Base-by-base conservation (phyloP, 2,113 vertebrate genomes). In the Oncorhynchus nerka region DNA sequence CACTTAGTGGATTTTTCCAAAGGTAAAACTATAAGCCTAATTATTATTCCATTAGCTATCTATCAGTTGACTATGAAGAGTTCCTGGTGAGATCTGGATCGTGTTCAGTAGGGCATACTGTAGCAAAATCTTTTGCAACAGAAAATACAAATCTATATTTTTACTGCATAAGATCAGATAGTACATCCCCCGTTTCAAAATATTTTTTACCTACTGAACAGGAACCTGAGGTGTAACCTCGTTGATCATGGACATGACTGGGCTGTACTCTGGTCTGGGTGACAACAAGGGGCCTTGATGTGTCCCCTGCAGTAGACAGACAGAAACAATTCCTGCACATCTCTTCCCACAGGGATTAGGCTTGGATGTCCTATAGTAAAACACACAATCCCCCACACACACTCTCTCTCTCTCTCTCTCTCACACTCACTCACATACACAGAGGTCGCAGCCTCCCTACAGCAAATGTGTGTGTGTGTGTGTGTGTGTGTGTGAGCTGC, bases 331-430 rank as follows among this genome's bases (percentile, higher is more conserved):
- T 65, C 39, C 68, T 30, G 30, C 68, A 64, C 70, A 79, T 65
- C 65, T 86, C 74, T 88, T 87, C 79, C 81, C 87, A 84, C 82
- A 83, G 82, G 87, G 83, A 77, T 77, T 71, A 77, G 75, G 19
- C 39, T 88, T 87, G 78, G 76, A 82, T 70, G n/a, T 55, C 74
- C 59, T 2, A 70, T 19, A 68, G 39, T 16, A 51, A 30, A 66
- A 74, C 49, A 74, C 71, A 34, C 64, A 34, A 57, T 39, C 55
- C 32, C 61, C 34, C 61, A 61, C 61, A 55, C 61, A 39, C 26
- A 59, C 26, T 26, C 26, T 26, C 26, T 26, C 82, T 84, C 65
- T 68, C 65, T 61, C 71, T 34, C 5, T 2, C 26, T 28, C 26
- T 3, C 28, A 28, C 28, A 28, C 28, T 28, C 28, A 28, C 28